Evolutionary conservation across 2,797 vertebrate genomes (phyloP).

Genomic region (Hydrophis major): DNA sequence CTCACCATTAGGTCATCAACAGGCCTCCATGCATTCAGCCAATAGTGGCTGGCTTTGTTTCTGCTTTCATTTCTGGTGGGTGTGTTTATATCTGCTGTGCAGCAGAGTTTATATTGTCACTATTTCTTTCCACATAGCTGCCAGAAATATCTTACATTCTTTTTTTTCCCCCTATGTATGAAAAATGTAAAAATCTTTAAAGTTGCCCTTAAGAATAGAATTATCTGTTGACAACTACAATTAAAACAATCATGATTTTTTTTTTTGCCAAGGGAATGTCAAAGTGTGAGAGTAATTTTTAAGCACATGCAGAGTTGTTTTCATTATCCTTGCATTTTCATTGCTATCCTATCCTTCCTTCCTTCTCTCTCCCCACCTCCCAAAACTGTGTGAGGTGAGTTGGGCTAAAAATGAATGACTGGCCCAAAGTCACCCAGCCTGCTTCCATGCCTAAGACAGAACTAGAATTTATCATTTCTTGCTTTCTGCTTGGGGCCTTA

Average conservation of each 20-base stretch:
- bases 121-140: background rate
- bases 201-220: background rate
- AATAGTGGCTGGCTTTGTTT: background rate
- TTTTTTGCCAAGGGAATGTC: background rate
- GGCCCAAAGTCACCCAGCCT: background rate
- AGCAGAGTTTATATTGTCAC: background rate
- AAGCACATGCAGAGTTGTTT: background rate
- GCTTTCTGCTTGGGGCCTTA: background rate
- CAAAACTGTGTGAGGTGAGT: background rate
- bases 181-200: background rate
- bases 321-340: background rate
- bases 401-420: background rate
- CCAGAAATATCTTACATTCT: background rate
- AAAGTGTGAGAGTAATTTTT: background rate
- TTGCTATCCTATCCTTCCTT: background rate
- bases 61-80: background rate
- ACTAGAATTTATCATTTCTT: background rate
- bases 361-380: background rate
- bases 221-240: background rate
- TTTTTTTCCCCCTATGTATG: too few species aligned
- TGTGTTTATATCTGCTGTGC: background rate
- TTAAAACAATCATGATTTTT: background rate
- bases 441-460: background rate
- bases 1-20: background rate
- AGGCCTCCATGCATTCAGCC: background rate